Conservation (phyloP, 2,113 vertebrate species). For the Hydrochoerus hydrochaeris region DNA sequence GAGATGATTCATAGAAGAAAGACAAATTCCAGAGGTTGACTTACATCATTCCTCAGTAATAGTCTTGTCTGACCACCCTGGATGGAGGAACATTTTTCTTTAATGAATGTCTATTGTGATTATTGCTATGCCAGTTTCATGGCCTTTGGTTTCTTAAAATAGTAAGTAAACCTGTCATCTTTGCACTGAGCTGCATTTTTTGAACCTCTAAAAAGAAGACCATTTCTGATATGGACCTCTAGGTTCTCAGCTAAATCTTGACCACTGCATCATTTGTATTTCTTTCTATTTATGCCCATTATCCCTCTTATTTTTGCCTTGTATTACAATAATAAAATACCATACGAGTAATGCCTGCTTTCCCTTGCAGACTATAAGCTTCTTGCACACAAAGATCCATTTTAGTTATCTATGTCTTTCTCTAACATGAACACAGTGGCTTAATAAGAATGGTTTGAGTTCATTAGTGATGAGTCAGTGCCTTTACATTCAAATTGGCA, state of each 20-base stretch:
- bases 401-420: background rate
- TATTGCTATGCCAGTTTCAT: background rate
- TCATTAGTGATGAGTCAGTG: conserved; percentile 20
- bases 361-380: background rate
- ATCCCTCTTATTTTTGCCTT: background rate
- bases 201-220: background rate
- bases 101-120: background rate
- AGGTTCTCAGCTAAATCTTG: background rate
- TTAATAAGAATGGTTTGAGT: conserved; percentile 10
- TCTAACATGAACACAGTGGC: background rate
- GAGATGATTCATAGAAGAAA: background rate
- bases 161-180: background rate
- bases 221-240: rapidly evolving
- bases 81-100: background rate
- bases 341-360: background rate
- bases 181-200: background rate
- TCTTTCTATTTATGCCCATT: background rate
- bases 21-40: background rate
- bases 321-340: background rate
- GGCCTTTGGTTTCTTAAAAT: background rate
- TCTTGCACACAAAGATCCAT: background rate
- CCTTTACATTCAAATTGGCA: conserved; percentile 6
- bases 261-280: background rate
- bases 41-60: background rate
- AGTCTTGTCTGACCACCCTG: background rate